A percentile compares a stretch with the other conserved stretches of the same genome.
Evolutionary conservation across 2,888 invertebrate species (phyloP).

Genomic region (Clanis bilineata): DNA sequence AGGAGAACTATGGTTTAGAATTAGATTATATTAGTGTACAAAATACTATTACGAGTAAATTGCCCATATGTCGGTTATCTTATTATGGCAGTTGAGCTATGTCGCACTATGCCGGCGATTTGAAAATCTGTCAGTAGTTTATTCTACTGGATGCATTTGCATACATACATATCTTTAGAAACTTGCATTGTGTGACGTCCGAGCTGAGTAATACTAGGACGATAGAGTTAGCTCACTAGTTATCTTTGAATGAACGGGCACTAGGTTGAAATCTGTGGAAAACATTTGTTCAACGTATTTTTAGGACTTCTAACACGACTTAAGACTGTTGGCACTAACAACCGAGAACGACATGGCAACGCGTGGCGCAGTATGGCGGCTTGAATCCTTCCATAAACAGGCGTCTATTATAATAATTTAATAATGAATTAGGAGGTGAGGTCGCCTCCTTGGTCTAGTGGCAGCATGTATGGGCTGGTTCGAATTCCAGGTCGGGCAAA

Average conservation of each 20-base stretch:
- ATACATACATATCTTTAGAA: conserved; percentile 10
- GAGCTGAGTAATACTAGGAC: neutral
- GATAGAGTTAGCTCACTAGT: neutral
- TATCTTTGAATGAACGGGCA: neutral
- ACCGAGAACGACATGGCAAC: neutral
- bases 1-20: too few relatives aligned
- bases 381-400: too few relatives aligned
- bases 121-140: conserved; percentile 9
- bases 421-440: neutral
- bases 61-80: neutral
- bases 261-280: neutral
- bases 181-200: conserved; percentile 3
- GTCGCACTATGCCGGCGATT: neutral
- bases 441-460: too few relatives aligned
- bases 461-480: too few relatives aligned
- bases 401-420: too few relatives aligned
- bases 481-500: too few relatives aligned
- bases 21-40: too few relatives aligned
- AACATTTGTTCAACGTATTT: neutral
- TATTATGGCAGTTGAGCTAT: neutral
- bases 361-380: too few relatives aligned
- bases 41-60: too few relatives aligned
- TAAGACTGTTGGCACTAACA: neutral
- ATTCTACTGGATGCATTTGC: conserved; percentile 1
- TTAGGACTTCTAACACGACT: neutral